Evolutionary conservation across 2,888 invertebrate species (phyloP), one percentile per base, ranked within the genome.

Genomic region (Melinaea menophilus): DNA sequence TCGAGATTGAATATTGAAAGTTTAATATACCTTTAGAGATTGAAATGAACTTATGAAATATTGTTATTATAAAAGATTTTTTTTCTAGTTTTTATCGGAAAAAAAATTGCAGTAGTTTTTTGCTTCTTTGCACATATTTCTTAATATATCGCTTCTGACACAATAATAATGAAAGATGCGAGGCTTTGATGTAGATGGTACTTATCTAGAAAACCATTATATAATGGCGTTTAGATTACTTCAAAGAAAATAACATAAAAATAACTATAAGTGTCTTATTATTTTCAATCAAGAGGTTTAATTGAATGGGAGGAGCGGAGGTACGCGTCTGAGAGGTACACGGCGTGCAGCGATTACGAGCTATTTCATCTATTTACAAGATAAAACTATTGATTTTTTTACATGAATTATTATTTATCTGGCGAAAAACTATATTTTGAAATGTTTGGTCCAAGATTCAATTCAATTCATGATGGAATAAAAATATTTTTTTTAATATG

Each of bases 161-260:
- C n/a, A 51, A 31, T 31, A 31, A 51, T 51, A 31, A 31, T 51
- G 9, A 51, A 22, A 51, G 51, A 51, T 51, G 4, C 7, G 41
- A 41, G 41, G 51, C 9, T 51, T 31, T 51, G 31, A 51, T 51
- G 4, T 31, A 51, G 51, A 51, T 51, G n/a, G 31, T 31, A 31
- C 41, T 41, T 31, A 51, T 31, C 9, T 31, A 51, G 11, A 31
- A 51, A 51, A 31, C 51, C n/a, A 31, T 51, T 51, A 51, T 31
- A 31, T 51, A 51, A 51, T 51, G 51, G 2, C 51, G 51, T 51
- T 51, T 51, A 51, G 51, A 51, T 51, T 5, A 11, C 31, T 51
- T 51, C 51, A 51, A 31, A 22, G 51, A 51, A 51, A 51, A 22
- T 51, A 31, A 51, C 31, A 51, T 22, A 51, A 51, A 51, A 51